Evolutionary conservation across 2,113 vertebrate species (phyloP).

Genomic region (Aldabrachelys gigantea): DNA sequence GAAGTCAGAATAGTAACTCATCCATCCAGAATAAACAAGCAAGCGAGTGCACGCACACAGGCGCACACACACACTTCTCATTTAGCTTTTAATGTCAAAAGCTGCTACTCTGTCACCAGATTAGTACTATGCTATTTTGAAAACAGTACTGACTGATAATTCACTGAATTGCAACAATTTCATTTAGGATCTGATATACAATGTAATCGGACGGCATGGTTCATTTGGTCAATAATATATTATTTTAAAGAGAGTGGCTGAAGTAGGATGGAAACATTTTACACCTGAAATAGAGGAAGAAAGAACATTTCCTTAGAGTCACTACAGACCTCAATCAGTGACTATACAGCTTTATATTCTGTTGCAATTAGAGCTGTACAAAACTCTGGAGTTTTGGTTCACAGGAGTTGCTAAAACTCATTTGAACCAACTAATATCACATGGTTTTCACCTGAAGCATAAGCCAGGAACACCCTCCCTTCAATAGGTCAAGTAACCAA

Average conservation of each 20-base stretch:
- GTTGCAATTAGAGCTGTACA: not conserved
- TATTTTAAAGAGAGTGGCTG: not conserved
- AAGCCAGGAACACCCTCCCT: not conserved
- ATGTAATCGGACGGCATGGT: not conserved
- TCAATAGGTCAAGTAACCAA: not conserved
- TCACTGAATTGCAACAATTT: not conserved
- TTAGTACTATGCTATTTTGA: not conserved
- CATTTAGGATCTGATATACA: not conserved
- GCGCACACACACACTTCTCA: not conserved
- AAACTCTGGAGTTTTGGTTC: not conserved
- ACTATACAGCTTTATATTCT: not conserved
- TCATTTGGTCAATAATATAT: not conserved
- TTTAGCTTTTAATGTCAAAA: not conserved
- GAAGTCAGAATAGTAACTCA: not conserved
- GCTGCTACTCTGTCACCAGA: not conserved
- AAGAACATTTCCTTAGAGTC: fast-evolving
- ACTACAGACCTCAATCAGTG: not conserved
- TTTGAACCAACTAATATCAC: not conserved
- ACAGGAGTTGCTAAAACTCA: not conserved
- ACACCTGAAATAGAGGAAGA: not conserved
- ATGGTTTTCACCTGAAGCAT: not conserved
- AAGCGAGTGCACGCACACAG: not conserved
- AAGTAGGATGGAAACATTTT: not conserved
- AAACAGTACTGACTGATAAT: not conserved
- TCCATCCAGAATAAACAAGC: not conserved